Evolutionary conservation across 2,888 invertebrate genomes (phyloP), one percentile per base, ranked within the genome.

Genomic region (Imbricaverruca yamaguchii): DNA sequence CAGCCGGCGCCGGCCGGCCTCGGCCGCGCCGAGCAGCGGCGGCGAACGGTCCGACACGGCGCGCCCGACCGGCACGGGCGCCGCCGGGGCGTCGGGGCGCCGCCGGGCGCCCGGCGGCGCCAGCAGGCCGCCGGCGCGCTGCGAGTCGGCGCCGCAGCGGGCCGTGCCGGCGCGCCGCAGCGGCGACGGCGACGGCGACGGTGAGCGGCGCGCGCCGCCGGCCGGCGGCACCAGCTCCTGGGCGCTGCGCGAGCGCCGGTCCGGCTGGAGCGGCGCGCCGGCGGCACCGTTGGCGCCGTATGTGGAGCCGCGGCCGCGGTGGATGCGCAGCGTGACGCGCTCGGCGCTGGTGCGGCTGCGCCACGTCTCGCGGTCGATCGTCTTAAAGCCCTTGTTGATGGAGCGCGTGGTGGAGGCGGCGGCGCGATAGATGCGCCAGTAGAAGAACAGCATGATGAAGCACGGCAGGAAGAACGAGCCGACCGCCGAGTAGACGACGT

Each of bases 401-500:
- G 95, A 95, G 85, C 92, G 92, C n/a, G 95, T 95, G 55, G 96
- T 95, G 84, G 94, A 92, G 21, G 95, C 93, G 61, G 98, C 98
- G 8, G 97, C 96, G 84, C 94, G 91, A 89, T 97, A 98, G 85
- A 98, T 98, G 85, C 95, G 91, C 94, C 96, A 96, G 88, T 98
- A 98, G 90, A 98, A 97, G 90, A 97, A 97, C 85, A 97, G 90
- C 95, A 98, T 98, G 84, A 98, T 95, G 85, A 96, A 92, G 95
- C 97, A 97, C 67, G 98, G 98, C 86, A 97, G 93, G 89, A 95
- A 98, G 91, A 98, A 98, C 84, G 97, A 97, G n/a, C 98, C 98
- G 55, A 98, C 90, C 0, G 98, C 97, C 8, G 97, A 97, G 89
- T 97, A 97, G 81, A 98, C 93, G 81, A 98, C 96, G 90, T 98